phyloP scores from a whole-genome alignment of 2,888 invertebrate species.

The Spicauda simplicius region DNA sequence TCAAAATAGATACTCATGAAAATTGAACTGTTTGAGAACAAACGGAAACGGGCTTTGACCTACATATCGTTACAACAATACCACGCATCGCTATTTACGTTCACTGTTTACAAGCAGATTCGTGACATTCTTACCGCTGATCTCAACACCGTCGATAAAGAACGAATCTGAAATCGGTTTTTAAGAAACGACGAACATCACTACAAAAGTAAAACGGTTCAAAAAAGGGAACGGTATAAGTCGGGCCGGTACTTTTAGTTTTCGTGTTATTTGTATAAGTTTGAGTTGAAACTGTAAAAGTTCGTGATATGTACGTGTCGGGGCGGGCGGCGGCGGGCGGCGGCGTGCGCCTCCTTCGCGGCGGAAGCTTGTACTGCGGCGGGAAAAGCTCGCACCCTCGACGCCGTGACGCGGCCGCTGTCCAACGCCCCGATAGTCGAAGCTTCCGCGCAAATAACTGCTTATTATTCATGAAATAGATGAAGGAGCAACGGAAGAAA shows the following conservation, averaged over 20 bases:
- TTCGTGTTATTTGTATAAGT: neutral
- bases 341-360: constrained; percentile 41
- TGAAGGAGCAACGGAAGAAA: constrained; percentile 2
- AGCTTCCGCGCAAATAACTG: neutral
- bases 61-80: constrained; percentile 15
- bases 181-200: neutral
- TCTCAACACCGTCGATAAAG: constrained; percentile 3
- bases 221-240: neutral
- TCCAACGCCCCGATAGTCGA: neutral
- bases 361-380: constrained; percentile 32
- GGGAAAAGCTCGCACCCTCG: constrained; percentile 28
- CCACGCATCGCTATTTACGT: constrained; percentile 23
- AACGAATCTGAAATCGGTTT: neutral
- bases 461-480: constrained; percentile 15
- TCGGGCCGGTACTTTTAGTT: neutral
- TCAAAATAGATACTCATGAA: neutral
- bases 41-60: constrained; percentile 16
- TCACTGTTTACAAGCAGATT: constrained; percentile 19
- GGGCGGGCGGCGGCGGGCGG: constrained; percentile 21
- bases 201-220: neutral
- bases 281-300: constrained; percentile 32
- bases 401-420: constrained; percentile 11
- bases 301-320: constrained; percentile 34
- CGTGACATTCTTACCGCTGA: constrained; percentile 9
- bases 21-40: neutral